Percentiles rank a stretch among this genome's conserved stretches.
Conservation (phyloP, 2,797 vertebrate genomes). For the Melanotaenia maccullochi region DNA sequence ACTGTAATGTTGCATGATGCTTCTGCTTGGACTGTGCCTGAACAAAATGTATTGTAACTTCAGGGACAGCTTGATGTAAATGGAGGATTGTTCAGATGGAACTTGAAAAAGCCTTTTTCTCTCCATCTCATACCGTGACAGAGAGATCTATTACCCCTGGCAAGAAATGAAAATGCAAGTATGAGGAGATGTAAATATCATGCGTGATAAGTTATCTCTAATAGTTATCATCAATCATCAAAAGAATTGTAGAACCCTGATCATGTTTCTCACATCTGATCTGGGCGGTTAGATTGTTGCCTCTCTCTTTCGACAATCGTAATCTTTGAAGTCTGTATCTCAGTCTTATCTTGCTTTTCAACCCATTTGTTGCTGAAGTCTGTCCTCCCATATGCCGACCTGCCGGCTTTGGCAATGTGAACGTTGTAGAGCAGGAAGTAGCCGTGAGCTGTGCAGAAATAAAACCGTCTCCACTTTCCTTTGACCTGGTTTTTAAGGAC, state of each 20-base stretch:
- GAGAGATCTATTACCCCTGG: conserved; percentile 2
- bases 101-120: not conserved
- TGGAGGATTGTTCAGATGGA: conserved; percentile 3
- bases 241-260: conserved; percentile 19
- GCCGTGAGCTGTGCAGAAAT: conserved; percentile 48
- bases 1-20: conserved; percentile 1
- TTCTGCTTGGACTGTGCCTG: conserved; percentile 20
- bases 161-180: conserved; percentile 34
- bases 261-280: not conserved
- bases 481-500: conserved; percentile 67
- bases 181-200: conserved; percentile 49
- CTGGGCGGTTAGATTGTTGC: not conserved
- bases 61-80: not conserved
- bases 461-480: conserved; percentile 39
- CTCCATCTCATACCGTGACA: conserved; percentile 17
- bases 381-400: conserved; percentile 42
- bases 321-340: not conserved
- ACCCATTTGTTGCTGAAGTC: not conserved
- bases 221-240: conserved; percentile 37
- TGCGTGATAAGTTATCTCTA: conserved; percentile 14
- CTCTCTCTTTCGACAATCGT: not conserved
- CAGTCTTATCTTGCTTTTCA: not conserved
- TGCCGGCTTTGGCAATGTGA: conserved; percentile 7
- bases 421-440: conserved; percentile 28
- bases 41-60: conserved; percentile 18